Evolutionary conservation across 2,888 invertebrate species (phyloP).

Genomic region (Lysandra bellargus): DNA sequence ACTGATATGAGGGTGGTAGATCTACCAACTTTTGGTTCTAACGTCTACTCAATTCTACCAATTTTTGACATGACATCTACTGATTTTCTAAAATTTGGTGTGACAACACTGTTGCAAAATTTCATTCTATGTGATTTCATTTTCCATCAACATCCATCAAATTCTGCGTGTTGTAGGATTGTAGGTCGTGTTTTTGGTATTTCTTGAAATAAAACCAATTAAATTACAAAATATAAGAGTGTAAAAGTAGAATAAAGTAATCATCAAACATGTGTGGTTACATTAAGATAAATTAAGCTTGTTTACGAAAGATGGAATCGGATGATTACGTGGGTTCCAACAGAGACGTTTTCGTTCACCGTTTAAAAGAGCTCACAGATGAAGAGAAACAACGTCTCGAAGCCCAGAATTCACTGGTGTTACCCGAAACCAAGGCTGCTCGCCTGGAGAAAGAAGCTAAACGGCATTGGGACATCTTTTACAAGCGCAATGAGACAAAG

Average conservation of each 20-base stretch:
- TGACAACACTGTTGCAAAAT: too few relatives aligned
- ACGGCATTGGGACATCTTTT: conserved; percentile 97
- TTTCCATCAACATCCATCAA: background rate
- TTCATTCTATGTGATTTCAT: background rate
- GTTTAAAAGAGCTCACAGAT: conserved; percentile 76
- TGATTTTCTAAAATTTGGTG: too few relatives aligned
- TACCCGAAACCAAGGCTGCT: conserved; percentile 85
- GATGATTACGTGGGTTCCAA: conserved; percentile 55
- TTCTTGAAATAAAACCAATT: background rate
- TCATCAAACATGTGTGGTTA: background rate
- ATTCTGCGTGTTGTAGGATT: background rate
- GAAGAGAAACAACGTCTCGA: conserved; percentile 83
- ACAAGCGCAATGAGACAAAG: conserved; percentile 94
- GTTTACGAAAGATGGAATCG: conserved; percentile 58
- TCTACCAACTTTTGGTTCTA: too few relatives aligned
- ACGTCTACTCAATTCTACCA: too few relatives aligned
- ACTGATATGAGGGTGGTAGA: too few relatives aligned
- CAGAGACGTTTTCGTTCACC: conserved; percentile 61
- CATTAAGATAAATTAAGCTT: background rate
- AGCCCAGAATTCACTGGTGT: conserved; percentile 82
- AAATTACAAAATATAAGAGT: background rate
- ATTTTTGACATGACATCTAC: too few relatives aligned
- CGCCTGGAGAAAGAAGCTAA: conserved; percentile 91
- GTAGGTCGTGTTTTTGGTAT: background rate
- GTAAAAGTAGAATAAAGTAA: background rate